Conservation (phyloP, 2,797 vertebrate genomes). For the Masticophis lateralis region DNA sequence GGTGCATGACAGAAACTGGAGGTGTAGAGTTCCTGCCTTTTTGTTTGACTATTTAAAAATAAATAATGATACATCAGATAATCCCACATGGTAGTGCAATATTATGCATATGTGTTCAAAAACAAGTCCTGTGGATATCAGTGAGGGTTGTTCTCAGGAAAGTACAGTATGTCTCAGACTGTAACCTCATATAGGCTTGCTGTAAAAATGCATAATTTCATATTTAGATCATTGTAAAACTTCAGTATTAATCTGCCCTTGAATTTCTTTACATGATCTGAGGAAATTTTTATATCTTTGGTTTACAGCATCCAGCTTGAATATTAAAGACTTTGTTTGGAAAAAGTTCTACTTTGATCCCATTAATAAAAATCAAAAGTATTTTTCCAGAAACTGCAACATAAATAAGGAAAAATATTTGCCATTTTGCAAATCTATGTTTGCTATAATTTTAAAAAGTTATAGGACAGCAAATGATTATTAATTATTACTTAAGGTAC, state of each 20-base stretch:
- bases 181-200: neutral
- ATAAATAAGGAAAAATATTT: neutral
- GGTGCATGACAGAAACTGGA: conserved; percentile 8
- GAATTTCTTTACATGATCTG: neutral
- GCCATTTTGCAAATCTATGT: neutral
- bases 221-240: neutral
- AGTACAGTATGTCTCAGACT: neutral
- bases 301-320: neutral
- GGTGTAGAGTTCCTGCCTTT: conserved; percentile 31
- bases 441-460: neutral
- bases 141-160: neutral
- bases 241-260: neutral
- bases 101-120: neutral
- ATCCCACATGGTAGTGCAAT: neutral
- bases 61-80: conserved; percentile 7
- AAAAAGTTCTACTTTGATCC: neutral
- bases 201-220: neutral
- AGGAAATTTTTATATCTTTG: neutral
- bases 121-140: neutral
- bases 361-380: neutral
- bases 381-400: neutral
- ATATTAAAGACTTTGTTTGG: neutral
- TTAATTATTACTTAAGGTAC: neutral
- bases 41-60: neutral
- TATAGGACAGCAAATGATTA: neutral